Evolutionary conservation across 2,113 vertebrate species (phyloP), one percentile per base, ranked within the genome.

Genomic region (Oplegnathus fasciatus): DNA sequence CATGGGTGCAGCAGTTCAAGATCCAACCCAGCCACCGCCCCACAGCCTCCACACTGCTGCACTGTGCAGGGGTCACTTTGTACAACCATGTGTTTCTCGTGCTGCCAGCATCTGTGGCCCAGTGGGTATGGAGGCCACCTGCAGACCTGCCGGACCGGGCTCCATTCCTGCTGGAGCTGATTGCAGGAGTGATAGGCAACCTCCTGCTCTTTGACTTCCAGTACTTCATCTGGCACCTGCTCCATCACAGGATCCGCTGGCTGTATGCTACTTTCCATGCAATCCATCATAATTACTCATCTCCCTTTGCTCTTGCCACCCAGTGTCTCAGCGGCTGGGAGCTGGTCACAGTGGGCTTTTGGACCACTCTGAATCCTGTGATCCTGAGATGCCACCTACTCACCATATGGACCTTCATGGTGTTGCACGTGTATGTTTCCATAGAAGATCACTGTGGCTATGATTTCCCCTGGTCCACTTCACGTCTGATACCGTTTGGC

Each of bases 121-220:
- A 96, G 75, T 96, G 95, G 95, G 84, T 68, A 20, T 96, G 95
- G 95, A 94, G 95, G 71, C 96, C 96, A 32, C 93, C 95, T 0
- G 65, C 91, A 11, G 93, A 95, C 6, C 86, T 96, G 42, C 94
- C 95, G 1, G 93, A 95, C 46, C 67, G 32, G 46, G 94, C 94
- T 60, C 95, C 94, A 0, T 84, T 82, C 5, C 71, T 95, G 37
- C 57, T 94, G 72, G 95, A 95, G 84, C 80, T 96, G 42, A 84
- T 83, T 4, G 57, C 65, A 0, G 95, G 95, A 0, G 90, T 96
- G 13, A 78, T 87, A 26, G 89, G 89, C 71, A 95, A 94, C 78
- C 89, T 95, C 14, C 89, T 96, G 15, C 93, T 96, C 18, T 96
- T 96, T 91, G 94, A 96, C 84, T 95, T 95, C 54, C 96, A 96